These are phyloP conservation scores for Dendrocincla tyrannina DNA, from an alignment of 2,797 vertebrate genomes.

Conservation along the genomic window DNA sequence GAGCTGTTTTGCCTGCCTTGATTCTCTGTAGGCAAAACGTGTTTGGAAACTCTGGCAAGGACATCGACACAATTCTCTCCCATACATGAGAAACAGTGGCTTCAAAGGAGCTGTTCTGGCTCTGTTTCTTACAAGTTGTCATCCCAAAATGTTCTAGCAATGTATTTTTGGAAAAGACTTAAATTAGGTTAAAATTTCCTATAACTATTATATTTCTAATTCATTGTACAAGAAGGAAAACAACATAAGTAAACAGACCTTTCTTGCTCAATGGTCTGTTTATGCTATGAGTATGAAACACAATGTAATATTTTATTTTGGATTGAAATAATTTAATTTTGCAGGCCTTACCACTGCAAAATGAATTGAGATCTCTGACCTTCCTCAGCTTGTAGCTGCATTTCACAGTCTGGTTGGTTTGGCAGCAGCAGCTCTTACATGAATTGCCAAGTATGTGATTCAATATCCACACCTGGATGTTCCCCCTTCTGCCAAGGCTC, in stretches of 20 bases:
- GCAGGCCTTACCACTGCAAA: slow-evolving; percentile 84
- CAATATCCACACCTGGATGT: slow-evolving; percentile 80
- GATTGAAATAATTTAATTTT: slow-evolving; percentile 47
- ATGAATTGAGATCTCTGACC: slow-evolving; percentile 82
- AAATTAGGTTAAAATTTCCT: slow-evolving; percentile 68
- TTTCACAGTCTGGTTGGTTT: slow-evolving; percentile 84
- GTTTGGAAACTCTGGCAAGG: neutral
- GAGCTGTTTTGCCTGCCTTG: neutral
- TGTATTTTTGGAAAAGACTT: slow-evolving; percentile 51
- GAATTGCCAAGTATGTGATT: slow-evolving; percentile 76
- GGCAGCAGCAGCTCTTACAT: slow-evolving; percentile 80
- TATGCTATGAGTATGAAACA: slow-evolving; percentile 60
- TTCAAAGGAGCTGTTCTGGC: slow-evolving; percentile 18
- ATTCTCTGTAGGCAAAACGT: neutral
- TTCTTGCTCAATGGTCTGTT: slow-evolving; percentile 68
- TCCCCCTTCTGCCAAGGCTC: slow-evolving; percentile 73
- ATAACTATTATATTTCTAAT: slow-evolving; percentile 65
- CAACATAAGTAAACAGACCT: slow-evolving; percentile 47
- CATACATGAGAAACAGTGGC: neutral
- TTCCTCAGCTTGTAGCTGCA: slow-evolving; percentile 82
- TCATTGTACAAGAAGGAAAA: slow-evolving; percentile 63
- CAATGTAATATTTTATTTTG: slow-evolving; percentile 59
- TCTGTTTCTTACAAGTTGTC: slow-evolving; percentile 28
- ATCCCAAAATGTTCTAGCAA: slow-evolving; percentile 36
- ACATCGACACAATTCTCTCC: neutral